Conservation (phyloP, 2,113 vertebrate genomes). For the Peromyscus californicus region DNA sequence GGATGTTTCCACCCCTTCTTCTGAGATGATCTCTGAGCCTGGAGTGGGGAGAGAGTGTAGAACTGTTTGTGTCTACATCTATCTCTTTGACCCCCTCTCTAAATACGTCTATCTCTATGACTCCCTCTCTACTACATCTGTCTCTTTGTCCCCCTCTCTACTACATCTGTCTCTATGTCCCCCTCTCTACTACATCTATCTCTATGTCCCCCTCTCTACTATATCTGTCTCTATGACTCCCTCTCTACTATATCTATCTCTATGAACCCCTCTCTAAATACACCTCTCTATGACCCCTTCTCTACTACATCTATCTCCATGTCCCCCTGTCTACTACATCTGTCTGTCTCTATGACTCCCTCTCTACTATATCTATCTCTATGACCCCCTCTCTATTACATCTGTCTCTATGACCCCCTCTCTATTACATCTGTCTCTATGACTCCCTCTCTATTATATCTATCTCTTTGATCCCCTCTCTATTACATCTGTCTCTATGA, state of each 20-base stretch:
- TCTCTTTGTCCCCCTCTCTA: too few species aligned
- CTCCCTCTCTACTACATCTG: neutral
- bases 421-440: neutral
- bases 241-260: neutral
- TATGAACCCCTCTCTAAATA: too few species aligned
- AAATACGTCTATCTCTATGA: neutral
- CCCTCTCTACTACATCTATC: neutral
- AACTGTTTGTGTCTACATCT: neutral
- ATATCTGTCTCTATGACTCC: neutral
- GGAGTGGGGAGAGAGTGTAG: neutral
- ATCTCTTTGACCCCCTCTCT: too few species aligned
- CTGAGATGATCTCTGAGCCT: neutral
- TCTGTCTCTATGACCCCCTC: neutral
- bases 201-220: too few species aligned
- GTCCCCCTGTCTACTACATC: neutral
- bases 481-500: neutral
- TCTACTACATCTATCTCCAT: neutral
- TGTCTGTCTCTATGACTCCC: too few species aligned
- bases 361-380: neutral
- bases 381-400: too few species aligned
- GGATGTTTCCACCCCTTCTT: neutral
- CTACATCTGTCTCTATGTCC: neutral
- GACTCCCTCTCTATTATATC: neutral
- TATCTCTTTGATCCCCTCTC: too few species aligned
- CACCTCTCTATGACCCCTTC: neutral